Percentiles rank a stretch among this genome's conserved stretches.
Evolutionary conservation across 2,113 vertebrate species (phyloP).

Genomic region (Pitta sordida): DNA sequence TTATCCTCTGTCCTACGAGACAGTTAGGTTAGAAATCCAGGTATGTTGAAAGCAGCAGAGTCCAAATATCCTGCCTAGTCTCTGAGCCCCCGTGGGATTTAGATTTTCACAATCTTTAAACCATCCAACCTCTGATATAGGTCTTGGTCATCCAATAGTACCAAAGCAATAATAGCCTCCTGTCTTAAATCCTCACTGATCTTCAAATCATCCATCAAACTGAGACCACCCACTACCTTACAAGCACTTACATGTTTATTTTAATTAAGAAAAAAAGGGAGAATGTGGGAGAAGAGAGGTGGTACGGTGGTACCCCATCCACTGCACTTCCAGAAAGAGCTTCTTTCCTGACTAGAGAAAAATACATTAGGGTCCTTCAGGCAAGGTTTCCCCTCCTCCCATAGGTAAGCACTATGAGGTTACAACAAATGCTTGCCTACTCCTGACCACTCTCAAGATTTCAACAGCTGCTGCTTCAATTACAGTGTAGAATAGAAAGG

Average conservation of each 20-base stretch:
- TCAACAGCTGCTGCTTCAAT: neutral
- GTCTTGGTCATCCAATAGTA: neutral
- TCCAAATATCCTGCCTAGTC: neutral
- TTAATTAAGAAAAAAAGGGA: rapidly evolving
- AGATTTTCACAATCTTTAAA: neutral
- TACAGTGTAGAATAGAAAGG: neutral
- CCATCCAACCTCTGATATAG: rapidly evolving
- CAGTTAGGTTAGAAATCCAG: neutral
- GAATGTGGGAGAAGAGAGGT: neutral
- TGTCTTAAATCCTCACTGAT: neutral
- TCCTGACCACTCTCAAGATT: neutral
- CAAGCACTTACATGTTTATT: neutral
- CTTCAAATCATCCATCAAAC: neutral
- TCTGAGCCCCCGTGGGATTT: neutral
- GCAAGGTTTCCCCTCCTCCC: neutral
- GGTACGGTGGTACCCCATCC: neutral
- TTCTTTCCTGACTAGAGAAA: neutral
- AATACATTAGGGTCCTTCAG: neutral
- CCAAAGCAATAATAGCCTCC: neutral
- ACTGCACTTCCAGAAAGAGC: neutral
- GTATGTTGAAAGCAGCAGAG: neutral
- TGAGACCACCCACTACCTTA: neutral
- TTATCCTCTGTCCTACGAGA: neutral
- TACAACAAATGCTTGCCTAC: neutral
- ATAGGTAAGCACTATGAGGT: too few relatives aligned